Conservation (phyloP, 1,140 invertebrate genomes). For the Tenebrio molitor region DNA sequence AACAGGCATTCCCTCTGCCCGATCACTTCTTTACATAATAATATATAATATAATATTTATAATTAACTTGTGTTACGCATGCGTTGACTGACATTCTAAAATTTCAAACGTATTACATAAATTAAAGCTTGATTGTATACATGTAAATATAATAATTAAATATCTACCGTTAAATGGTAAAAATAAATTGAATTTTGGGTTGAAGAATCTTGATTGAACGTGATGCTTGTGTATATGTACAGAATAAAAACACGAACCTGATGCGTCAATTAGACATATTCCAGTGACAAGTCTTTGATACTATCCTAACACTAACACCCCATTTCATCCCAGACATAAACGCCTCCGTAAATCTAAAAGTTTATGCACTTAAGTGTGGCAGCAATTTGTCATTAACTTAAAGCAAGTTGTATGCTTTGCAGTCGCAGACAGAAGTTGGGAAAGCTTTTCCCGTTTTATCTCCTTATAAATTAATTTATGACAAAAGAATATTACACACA, state of each 20-base stretch:
- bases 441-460: conserved; percentile 2
- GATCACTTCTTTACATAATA: too few species aligned
- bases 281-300: not conserved
- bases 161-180: too few species aligned
- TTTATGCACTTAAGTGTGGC: conserved; percentile 36
- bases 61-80: too few species aligned
- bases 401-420: conserved; percentile 30
- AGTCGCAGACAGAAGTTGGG: conserved; percentile 3
- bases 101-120: too few species aligned
- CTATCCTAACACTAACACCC: conserved; percentile 9
- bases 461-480: not conserved
- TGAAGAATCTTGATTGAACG: too few species aligned
- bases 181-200: too few species aligned
- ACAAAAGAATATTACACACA: not conserved
- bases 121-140: too few species aligned
- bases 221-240: too few species aligned
- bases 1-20: too few species aligned
- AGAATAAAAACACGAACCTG: not conserved
- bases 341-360: conserved; percentile 42
- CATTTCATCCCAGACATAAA: conserved; percentile 21
- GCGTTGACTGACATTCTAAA: too few species aligned
- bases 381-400: conserved; percentile 40
- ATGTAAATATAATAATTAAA: too few species aligned
- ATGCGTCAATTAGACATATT: not conserved
- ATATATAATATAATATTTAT: too few species aligned